A percentile compares a stretch with the other conserved stretches of the same genome.
phyloP scores from a whole-genome alignment of 2,113 vertebrate species.

The Bothrops jararaca region DNA sequence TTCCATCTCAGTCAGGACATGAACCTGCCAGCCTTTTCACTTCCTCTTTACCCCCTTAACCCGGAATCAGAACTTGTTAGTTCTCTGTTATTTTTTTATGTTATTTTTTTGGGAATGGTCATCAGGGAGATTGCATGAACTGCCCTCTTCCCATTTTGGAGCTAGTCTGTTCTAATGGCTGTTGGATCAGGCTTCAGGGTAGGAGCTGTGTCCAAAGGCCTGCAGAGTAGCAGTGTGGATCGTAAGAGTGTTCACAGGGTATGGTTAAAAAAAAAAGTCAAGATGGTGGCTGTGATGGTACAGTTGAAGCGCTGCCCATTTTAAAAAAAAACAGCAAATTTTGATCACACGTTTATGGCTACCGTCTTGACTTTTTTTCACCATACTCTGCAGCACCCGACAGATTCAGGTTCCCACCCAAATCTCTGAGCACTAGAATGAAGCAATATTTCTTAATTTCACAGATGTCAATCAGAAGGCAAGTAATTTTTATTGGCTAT shows the following conservation, averaged over 20 bases:
- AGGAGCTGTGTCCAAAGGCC: neutral
- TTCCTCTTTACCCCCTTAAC: neutral
- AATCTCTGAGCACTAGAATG: neutral
- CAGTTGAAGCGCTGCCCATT: neutral
- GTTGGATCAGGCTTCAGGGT: neutral
- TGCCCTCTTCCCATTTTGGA: neutral
- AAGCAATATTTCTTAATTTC: neutral
- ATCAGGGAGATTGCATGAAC: neutral
- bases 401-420: neutral
- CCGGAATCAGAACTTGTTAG: neutral
- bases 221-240: neutral
- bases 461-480: neutral
- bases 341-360: neutral
- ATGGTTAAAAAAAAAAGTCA: neutral
- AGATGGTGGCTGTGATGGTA: neutral
- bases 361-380: neutral
- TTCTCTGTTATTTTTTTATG: neutral
- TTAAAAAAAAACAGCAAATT: neutral
- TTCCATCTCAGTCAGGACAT: neutral
- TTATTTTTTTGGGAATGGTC: too few relatives aligned
- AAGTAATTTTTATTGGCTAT: neutral
- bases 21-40: neutral
- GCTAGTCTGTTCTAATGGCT: neutral
- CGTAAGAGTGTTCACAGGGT: neutral
- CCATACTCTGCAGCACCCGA: neutral